Base-by-base conservation (phyloP, 2,888 invertebrate genomes). In the Pseudococcus longispinus region DNA sequence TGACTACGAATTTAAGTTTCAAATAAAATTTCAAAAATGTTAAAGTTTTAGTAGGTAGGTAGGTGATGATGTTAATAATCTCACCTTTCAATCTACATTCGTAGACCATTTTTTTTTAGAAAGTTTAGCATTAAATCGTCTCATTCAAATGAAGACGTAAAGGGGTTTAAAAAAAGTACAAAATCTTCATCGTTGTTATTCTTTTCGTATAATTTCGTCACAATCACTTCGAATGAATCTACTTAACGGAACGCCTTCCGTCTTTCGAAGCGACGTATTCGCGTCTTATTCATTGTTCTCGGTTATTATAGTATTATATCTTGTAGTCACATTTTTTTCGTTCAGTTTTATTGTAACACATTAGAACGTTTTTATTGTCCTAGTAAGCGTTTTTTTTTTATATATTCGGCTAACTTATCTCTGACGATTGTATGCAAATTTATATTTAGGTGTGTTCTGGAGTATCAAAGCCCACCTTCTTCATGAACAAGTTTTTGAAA, bases 251-350 rank as follows among this genome's bases (percentile, higher is more conserved):
- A 83, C 83, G 83, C 83, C 83, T 83, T 83, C 55, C 51, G 51
- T 83, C 83, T 83, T 82, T 44, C 32, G n/a, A 44, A 83, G 44
- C 83, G 51, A 32, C 83, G 55, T 32, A 55, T 83, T 83, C 83
- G 83, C 83, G 55, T 83, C 77, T 80, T 80, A 55, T 46, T 83
- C 83, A 83, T 83, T 83, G 83, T 83, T 83, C 83, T 83, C 83
- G 11, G 32, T 42, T 80, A 80, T 80, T 80, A 80, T 80, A 60
- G 60, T 60, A 60, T 60, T 60, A 80, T 80, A 80, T 80, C 77
- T 80, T 80, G 77, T 80, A 80, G 77, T 42, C 77, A 80, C 77
- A 80, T 80, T 80, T 80, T 77, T 80, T 42, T 32, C 77, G 77
- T 80, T 80, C 42, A 20, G 77, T 80, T 80, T 80, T 80, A 80